Conservation (phyloP, 2,113 vertebrate species). For the Tachysurus fulvidraco region DNA sequence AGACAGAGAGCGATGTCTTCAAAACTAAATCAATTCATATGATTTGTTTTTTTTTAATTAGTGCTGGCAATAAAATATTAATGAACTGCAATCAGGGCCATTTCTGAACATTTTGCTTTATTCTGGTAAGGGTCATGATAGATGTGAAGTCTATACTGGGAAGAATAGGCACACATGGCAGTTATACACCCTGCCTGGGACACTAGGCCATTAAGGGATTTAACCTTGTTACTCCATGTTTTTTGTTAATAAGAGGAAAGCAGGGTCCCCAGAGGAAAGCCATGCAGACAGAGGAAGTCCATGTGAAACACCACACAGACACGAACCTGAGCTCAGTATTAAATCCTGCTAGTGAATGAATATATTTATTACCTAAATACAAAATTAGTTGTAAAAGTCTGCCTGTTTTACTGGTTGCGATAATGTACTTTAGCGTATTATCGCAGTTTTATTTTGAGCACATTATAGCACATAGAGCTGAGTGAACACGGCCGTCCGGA, state of each 20-base stretch:
- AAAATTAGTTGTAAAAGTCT: not conserved
- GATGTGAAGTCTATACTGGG: not conserved
- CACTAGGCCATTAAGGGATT: not conserved
- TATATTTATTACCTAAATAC: not conserved
- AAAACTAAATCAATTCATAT: not conserved
- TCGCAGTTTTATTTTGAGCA: not conserved
- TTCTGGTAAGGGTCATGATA: too few species aligned
- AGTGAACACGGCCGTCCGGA: not conserved
- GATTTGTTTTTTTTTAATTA: not conserved
- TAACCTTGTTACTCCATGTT: not conserved
- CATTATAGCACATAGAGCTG: not conserved
- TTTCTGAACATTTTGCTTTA: not conserved
- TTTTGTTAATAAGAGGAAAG: not conserved
- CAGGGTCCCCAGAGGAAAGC: not conserved
- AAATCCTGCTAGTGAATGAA: not conserved
- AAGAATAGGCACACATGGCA: not conserved
- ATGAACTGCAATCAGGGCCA: not conserved
- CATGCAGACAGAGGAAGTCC: not conserved
- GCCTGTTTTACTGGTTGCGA: not conserved
- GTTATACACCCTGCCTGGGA: not conserved
- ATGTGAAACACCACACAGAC: not conserved
- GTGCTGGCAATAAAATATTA: not conserved
- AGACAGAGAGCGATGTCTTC: too few species aligned
- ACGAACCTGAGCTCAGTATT: not conserved
- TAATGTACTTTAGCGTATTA: not conserved